Evolutionary conservation across 2,113 vertebrate species (phyloP).

Genomic region (Hippocampus abdominalis): DNA sequence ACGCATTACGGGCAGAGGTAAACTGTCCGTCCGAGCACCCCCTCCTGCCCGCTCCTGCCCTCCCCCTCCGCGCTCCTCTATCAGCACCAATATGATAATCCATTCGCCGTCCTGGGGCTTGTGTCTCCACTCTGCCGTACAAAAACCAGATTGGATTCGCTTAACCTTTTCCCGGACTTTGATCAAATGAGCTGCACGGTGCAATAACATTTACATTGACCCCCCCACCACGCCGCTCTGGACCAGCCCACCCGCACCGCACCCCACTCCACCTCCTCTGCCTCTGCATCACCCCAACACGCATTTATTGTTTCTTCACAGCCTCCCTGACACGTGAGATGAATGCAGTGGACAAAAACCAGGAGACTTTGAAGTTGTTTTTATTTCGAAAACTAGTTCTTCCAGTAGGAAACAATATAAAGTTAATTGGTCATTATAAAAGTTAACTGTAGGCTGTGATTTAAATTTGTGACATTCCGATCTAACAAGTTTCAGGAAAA

Average conservation of each 20-base stretch:
- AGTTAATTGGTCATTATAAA: neutral
- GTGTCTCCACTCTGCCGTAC: constrained; percentile 79
- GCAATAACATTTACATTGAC: constrained; percentile 85
- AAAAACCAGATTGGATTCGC: constrained; percentile 83
- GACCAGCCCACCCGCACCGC: constrained; percentile 2
- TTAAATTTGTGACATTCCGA: neutral
- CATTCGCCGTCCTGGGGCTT: constrained; percentile 75
- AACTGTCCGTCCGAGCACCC: constrained; percentile 80
- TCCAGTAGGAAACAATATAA: neutral
- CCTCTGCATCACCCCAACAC: neutral
- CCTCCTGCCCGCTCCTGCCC: constrained; percentile 58
- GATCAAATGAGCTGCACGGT: constrained; percentile 81
- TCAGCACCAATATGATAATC: constrained; percentile 79
- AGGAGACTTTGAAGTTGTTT: neutral
- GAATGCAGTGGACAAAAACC: neutral
- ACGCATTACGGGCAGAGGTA: constrained; percentile 75
- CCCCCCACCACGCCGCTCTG: constrained; percentile 40
- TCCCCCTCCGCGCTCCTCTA: constrained; percentile 19
- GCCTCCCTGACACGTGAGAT: neutral
- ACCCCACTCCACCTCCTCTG: constrained; percentile 15
- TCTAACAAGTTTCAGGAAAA: too few relatives aligned
- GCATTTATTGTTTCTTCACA: constrained; percentile 10
- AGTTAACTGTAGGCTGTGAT: neutral
- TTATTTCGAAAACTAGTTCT: too few relatives aligned
- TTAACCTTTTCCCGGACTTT: constrained; percentile 82